These are phyloP conservation scores for Thalassophryne amazonica DNA, from an alignment of 2,797 vertebrate genomes.

Conservation along the genomic window DNA sequence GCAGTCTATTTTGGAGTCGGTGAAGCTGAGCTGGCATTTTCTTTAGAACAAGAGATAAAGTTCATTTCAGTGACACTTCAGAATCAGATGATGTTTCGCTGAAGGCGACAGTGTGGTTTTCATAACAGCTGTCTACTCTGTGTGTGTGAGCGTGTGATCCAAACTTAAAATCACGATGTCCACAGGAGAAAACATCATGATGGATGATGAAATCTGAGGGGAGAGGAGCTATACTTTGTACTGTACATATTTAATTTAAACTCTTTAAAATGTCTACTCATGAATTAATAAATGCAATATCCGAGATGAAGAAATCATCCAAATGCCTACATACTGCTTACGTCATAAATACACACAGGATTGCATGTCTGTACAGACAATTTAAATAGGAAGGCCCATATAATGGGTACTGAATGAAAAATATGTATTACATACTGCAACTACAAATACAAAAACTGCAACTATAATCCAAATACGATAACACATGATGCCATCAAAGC, in stretches of 20 bases:
- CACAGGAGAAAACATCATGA: no score
- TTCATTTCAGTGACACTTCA: neutral
- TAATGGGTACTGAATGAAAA: neutral
- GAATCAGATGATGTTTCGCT: neutral
- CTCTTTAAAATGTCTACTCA: no score
- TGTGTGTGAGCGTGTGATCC: no score
- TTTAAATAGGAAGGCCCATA: neutral
- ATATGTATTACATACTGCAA: neutral
- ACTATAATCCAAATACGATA: conserved; percentile 1
- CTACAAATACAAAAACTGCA: neutral
- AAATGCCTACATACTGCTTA: no score
- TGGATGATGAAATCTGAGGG: no score
- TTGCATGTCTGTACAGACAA: neutral
- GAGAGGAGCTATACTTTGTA: no score
- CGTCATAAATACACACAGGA: neutral
- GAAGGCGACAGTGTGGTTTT: conserved; percentile 22
- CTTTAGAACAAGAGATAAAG: neutral
- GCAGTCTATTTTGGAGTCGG: neutral
- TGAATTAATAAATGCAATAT: no score
- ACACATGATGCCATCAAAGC: neutral
- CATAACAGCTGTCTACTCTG: conserved; percentile 14
- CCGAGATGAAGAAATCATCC: no score
- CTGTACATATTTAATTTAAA: no score
- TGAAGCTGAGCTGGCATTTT: neutral
- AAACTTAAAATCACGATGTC: no score